These are phyloP conservation scores for Parnassius glacialis DNA, from an alignment of 2,888 invertebrate genomes.

Conservation along the genomic window DNA sequence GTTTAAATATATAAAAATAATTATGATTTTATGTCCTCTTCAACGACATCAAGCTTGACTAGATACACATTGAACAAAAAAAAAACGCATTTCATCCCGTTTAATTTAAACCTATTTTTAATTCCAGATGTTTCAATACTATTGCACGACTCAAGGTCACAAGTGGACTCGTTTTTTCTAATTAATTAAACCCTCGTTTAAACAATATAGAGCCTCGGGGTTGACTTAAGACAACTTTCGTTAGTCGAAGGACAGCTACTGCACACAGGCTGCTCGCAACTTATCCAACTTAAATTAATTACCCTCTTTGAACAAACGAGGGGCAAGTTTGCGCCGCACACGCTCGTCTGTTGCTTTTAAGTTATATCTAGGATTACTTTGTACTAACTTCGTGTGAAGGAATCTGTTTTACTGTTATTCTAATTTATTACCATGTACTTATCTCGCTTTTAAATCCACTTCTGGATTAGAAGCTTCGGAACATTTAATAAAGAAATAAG, in stretches of 20 bases:
- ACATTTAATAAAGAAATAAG: too few species aligned
- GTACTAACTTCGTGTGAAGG: slow-evolving; percentile 18
- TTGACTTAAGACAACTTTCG: slow-evolving; percentile 24
- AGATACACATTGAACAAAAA: too few species aligned
- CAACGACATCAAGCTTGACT: too few species aligned
- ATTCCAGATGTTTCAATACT: too few species aligned
- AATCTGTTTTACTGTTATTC: background rate
- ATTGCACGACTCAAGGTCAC: too few species aligned
- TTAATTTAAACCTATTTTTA: too few species aligned
- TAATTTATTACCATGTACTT: too few species aligned
- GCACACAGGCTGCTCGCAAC: slow-evolving; percentile 22
- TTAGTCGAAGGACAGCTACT: slow-evolving; percentile 21
- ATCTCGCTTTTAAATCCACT: too few species aligned
- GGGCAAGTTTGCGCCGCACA: slow-evolving; percentile 28
- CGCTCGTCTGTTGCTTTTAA: slow-evolving; percentile 23
- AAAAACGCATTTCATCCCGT: too few species aligned
- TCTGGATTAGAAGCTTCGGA: too few species aligned
- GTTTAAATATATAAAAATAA: too few species aligned
- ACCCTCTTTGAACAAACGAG: slow-evolving; percentile 29
- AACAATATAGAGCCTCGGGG: slow-evolving; percentile 4
- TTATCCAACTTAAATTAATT: slow-evolving; percentile 38
- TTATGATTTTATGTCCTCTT: too few species aligned
- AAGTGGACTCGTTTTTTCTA: slow-evolving; percentile 8
- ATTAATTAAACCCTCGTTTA: slow-evolving; percentile 10
- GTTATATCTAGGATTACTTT: slow-evolving; percentile 26